phyloP scores from a whole-genome alignment of 2,113 vertebrate species.

The Toxotes chatareus region DNA sequence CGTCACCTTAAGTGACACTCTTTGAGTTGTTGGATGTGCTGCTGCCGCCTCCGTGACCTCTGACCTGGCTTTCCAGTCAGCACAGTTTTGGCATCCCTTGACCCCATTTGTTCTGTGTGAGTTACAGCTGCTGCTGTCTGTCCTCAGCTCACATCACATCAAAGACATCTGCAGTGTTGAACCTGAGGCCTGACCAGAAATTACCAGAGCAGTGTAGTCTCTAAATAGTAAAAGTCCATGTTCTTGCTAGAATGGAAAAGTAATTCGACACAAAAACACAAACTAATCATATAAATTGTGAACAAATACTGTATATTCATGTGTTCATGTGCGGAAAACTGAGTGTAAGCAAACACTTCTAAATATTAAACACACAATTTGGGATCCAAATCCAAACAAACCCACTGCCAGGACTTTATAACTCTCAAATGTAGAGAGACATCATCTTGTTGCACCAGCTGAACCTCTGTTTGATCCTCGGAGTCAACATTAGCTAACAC shows the following conservation, averaged over 20 bases:
- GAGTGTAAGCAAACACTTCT: background rate
- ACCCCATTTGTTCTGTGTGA: slow-evolving; percentile 73
- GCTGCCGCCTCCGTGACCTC: slow-evolving; percentile 59
- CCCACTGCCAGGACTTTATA: background rate
- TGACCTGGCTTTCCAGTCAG: slow-evolving; percentile 76
- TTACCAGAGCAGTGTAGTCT: background rate
- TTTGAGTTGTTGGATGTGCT: slow-evolving; percentile 51
- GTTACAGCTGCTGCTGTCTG: slow-evolving; percentile 77
- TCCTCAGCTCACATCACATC: slow-evolving; percentile 33
- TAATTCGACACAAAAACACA: background rate
- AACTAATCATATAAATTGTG: background rate
- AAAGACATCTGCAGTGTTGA: background rate
- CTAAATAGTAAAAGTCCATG: background rate
- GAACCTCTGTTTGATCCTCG: background rate
- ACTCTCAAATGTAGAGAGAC: background rate
- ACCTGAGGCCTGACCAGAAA: background rate
- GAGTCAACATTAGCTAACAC: background rate
- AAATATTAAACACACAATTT: no score
- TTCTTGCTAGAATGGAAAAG: background rate
- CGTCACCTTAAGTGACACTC: slow-evolving; percentile 30
- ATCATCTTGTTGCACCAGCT: background rate
- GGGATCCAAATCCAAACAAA: background rate
- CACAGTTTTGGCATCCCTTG: slow-evolving; percentile 73
- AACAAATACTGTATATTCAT: background rate
- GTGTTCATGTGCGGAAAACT: background rate